phyloP scores from a whole-genome alignment of 2,888 invertebrate species.

The Tachina fera region DNA sequence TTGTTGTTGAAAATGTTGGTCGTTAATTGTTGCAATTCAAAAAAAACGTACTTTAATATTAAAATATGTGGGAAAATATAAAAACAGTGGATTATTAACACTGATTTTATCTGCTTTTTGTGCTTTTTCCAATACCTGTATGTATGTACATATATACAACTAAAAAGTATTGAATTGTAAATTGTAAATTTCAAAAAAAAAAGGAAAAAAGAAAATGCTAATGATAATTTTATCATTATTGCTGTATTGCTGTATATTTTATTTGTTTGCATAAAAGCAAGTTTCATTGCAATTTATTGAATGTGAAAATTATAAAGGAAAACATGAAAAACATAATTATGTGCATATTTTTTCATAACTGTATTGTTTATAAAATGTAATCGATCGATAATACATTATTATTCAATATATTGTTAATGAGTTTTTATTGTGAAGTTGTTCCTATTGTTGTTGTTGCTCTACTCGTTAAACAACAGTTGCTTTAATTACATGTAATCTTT shows the following conservation, averaged over 20 bases:
- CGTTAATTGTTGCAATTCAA: conserved; percentile 50
- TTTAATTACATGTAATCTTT: conserved; percentile 42
- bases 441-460: conserved; percentile 15
- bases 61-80: conserved; percentile 27
- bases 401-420: conserved; percentile 67
- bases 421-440: conserved; percentile 49
- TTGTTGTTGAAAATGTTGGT: conserved; percentile 51
- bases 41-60: conserved; percentile 11
- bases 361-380: conserved; percentile 58
- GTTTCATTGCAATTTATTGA: conserved; percentile 44
- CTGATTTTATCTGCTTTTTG: conserved; percentile 45
- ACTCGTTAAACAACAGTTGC: conserved; percentile 50
- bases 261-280: conserved; percentile 30
- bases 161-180: conserved; percentile 50
- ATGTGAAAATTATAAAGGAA: neutral
- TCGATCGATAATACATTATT: conserved; percentile 65
- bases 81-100: conserved; percentile 61
- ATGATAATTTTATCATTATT: conserved; percentile 43
- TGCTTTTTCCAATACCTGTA: conserved; percentile 23
- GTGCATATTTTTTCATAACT: conserved; percentile 18
- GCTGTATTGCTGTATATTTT: conserved; percentile 6
- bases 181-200: conserved; percentile 32
- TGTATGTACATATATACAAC: neutral
- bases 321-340: neutral
- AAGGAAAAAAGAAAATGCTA: conserved; percentile 18